Percentiles rank a stretch among this genome's conserved stretches.
Evolutionary conservation across 2,113 vertebrate species (phyloP).

Genomic region (Xiphias gladius): DNA sequence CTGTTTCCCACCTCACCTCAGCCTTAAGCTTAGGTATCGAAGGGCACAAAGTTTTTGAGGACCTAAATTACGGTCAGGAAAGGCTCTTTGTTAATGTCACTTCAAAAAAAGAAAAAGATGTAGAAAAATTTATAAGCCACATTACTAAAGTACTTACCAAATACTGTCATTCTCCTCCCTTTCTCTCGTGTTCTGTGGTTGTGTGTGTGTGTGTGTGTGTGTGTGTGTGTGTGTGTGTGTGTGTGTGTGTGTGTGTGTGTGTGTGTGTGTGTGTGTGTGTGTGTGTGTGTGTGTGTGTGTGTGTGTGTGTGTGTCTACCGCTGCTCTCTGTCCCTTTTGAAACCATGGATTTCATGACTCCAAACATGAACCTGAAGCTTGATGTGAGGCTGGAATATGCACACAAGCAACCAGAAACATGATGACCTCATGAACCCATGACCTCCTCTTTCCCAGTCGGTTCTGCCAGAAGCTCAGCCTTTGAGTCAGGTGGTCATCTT

Average conservation of each 20-base stretch:
- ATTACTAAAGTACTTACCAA: slow-evolving; percentile 25
- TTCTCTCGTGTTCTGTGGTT: neutral
- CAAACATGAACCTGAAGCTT: slow-evolving; percentile 32
- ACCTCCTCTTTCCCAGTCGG: slow-evolving; percentile 19
- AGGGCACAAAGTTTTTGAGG: slow-evolving; percentile 56
- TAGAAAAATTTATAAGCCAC: slow-evolving; percentile 27
- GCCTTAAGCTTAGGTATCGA: slow-evolving; percentile 37
- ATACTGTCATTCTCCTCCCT: slow-evolving; percentile 7
- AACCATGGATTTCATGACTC: slow-evolving; percentile 16
- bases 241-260: no score
- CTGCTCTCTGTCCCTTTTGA: slow-evolving; percentile 20
- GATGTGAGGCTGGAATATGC: slow-evolving; percentile 4
- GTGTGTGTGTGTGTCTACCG: neutral
- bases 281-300: neutral
- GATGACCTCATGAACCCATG: neutral
- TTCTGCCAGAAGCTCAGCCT: slow-evolving; percentile 31
- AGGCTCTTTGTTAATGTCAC: slow-evolving; percentile 19
- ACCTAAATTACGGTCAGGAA: slow-evolving; percentile 55
- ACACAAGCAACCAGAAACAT: slow-evolving; percentile 31
- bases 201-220: slow-evolving; percentile 12
- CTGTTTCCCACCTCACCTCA: slow-evolving; percentile 50
- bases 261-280: neutral
- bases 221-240: slow-evolving; percentile 12
- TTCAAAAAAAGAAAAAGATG: slow-evolving; percentile 14
- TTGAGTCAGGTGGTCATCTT: slow-evolving; percentile 42